phyloP scores from a whole-genome alignment of 2,888 invertebrate species.

The Piscicola geometra region DNA sequence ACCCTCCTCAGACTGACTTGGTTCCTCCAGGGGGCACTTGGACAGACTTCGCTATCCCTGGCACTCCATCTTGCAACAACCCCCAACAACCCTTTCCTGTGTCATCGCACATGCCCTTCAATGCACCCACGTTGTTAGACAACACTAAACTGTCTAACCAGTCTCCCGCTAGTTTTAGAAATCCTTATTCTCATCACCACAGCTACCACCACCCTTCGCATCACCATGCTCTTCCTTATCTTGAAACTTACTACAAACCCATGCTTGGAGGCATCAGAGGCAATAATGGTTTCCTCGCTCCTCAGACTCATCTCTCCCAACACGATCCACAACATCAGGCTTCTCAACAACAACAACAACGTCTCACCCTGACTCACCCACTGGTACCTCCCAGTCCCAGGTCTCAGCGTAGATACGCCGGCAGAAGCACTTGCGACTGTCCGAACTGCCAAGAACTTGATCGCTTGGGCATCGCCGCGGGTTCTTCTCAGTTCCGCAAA shows the following conservation, averaged over 20 bases:
- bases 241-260: conserved; percentile 26
- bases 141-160: conserved; percentile 4
- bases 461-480: conserved; percentile 76
- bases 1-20: neutral
- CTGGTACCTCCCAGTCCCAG: conserved; percentile 58
- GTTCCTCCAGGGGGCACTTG: conserved; percentile 13
- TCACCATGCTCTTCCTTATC: conserved; percentile 23
- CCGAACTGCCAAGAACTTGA: conserved; percentile 94
- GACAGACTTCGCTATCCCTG: neutral
- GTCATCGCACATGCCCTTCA: conserved; percentile 22
- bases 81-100: neutral
- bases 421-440: conserved; percentile 94
- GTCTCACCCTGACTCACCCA: conserved; percentile 57
- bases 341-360: conserved; percentile 13
- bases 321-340: conserved; percentile 11
- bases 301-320: neutral
- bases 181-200: neutral
- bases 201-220: conserved; percentile 28
- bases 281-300: neutral
- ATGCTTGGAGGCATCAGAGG: conserved; percentile 7
- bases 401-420: conserved; percentile 75
- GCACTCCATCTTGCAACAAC: neutral
- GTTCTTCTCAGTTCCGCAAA: conserved; percentile 56
- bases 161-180: conserved; percentile 9
- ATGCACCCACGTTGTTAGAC: conserved; percentile 17